Evolutionary conservation across 2,888 invertebrate species (phyloP).

Genomic region (Pristionchus arcanus): DNA sequence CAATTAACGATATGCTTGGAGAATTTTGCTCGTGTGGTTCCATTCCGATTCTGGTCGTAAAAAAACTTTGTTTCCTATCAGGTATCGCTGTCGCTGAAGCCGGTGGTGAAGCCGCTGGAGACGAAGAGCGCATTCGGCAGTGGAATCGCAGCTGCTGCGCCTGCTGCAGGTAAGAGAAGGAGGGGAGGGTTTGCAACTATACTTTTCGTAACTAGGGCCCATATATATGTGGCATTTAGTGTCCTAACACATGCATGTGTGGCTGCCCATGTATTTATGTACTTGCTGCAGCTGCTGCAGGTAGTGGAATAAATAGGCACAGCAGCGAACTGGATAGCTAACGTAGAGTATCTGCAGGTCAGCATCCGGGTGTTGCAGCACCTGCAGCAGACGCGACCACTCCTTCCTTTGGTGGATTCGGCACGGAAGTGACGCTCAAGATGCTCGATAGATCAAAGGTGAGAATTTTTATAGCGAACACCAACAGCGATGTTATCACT

Average conservation of each 20-base stretch:
- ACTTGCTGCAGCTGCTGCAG: too few species aligned
- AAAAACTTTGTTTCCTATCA: background rate
- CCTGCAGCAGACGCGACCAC: background rate
- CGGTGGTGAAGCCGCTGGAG: constrained; percentile 58
- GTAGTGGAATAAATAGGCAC: too few species aligned
- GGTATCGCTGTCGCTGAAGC: constrained; percentile 63
- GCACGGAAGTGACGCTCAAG: constrained; percentile 42
- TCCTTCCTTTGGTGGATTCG: background rate
- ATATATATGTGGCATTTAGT: too few species aligned
- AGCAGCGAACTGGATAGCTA: background rate
- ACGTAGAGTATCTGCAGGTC: background rate
- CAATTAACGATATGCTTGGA: background rate
- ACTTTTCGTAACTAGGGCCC: too few species aligned
- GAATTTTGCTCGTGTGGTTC: background rate
- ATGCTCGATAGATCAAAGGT: constrained; percentile 51
- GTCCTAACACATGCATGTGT: too few species aligned
- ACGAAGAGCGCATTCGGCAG: constrained; percentile 64
- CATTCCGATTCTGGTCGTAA: too few species aligned
- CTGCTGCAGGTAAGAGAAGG: background rate
- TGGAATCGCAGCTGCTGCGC: constrained; percentile 32
- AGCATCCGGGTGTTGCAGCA: background rate
- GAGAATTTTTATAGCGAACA: background rate
- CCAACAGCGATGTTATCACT: too few species aligned
- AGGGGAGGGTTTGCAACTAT: background rate
- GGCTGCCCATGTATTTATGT: too few species aligned